Conservation (phyloP, 2,888 invertebrate genomes). For the Trachelus tabidus region DNA sequence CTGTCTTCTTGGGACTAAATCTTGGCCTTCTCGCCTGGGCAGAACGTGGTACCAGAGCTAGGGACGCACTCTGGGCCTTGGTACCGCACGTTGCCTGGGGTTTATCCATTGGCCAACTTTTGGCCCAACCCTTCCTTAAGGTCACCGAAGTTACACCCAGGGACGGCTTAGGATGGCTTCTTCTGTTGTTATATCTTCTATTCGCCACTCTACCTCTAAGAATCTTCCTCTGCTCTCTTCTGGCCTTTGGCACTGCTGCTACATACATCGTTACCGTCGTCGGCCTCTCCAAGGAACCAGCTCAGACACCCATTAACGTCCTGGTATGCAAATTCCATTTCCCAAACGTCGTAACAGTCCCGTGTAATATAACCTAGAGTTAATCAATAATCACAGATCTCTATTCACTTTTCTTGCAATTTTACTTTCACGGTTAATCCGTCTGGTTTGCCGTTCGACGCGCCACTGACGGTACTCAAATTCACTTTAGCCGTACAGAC, state of each 20-base stretch:
- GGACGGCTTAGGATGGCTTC: constrained; percentile 78
- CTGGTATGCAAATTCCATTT: constrained; percentile 39
- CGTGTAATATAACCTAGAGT: not conserved
- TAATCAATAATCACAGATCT: not conserved
- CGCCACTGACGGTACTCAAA: not conserved
- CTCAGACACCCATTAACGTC: constrained; percentile 65
- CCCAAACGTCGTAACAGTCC: not conserved
- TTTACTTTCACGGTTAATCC: not conserved
- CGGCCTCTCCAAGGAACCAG: constrained; percentile 67
- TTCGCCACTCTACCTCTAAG: constrained; percentile 80
- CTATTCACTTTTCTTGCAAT: not conserved
- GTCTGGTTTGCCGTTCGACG: not conserved
- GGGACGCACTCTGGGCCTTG: constrained; percentile 68
- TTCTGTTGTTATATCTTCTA: constrained; percentile 78
- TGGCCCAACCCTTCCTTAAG: constrained; percentile 73
- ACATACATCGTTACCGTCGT: constrained; percentile 72
- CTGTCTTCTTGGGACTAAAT: constrained; percentile 59
- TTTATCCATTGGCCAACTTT: constrained; percentile 72
- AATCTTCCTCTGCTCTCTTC: constrained; percentile 72
- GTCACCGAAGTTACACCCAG: constrained; percentile 71
- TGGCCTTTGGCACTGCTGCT: constrained; percentile 73
- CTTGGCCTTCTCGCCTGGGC: constrained; percentile 59
- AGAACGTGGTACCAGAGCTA: constrained; percentile 51
- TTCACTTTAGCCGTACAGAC: not conserved
- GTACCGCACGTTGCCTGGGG: constrained; percentile 77